A percentile compares a stretch with the other conserved stretches of the same genome.
Conservation (phyloP, 2,888 invertebrate species). For the Emesis russula region DNA sequence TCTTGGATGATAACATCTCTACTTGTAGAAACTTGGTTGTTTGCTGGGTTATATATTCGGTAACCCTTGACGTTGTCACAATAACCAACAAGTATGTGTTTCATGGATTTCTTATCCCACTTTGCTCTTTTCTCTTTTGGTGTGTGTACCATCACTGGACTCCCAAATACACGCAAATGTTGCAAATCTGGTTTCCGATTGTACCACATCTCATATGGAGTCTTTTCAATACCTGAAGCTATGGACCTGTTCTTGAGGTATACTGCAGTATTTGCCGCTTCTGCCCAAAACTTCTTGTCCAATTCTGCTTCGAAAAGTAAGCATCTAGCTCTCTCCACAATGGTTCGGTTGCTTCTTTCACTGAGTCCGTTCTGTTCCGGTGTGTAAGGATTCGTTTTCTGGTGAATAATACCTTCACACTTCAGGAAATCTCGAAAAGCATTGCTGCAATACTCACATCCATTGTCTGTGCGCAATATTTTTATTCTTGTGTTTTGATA, state of each 20-base stretch:
- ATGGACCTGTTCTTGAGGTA: background rate
- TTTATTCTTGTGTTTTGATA: background rate
- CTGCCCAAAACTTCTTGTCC: too few relatives aligned
- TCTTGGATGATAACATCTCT: background rate
- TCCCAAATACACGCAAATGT: conserved; percentile 2
- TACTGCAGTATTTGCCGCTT: too few relatives aligned
- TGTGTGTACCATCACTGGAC: background rate
- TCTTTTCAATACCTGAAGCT: conserved; percentile 4
- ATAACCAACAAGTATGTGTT: conserved; percentile 5
- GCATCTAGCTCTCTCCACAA: too few relatives aligned
- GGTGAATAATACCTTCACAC: background rate
- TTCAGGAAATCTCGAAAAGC: background rate
- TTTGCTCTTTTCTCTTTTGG: too few relatives aligned
- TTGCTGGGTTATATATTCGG: conserved; percentile 1
- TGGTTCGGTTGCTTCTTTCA: too few relatives aligned
- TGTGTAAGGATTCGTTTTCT: background rate
- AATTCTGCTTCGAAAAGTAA: too few relatives aligned
- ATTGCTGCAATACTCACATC: background rate
- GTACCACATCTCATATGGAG: background rate
- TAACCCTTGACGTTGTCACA: conserved; percentile 1
- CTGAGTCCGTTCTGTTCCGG: background rate
- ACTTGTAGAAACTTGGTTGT: background rate
- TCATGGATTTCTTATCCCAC: background rate
- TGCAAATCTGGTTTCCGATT: background rate
- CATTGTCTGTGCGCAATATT: background rate